Percentiles rank a stretch among this genome's conserved stretches.
Evolutionary conservation across 2,797 vertebrate genomes (phyloP).

Genomic region (Protonibea diacanthus): DNA sequence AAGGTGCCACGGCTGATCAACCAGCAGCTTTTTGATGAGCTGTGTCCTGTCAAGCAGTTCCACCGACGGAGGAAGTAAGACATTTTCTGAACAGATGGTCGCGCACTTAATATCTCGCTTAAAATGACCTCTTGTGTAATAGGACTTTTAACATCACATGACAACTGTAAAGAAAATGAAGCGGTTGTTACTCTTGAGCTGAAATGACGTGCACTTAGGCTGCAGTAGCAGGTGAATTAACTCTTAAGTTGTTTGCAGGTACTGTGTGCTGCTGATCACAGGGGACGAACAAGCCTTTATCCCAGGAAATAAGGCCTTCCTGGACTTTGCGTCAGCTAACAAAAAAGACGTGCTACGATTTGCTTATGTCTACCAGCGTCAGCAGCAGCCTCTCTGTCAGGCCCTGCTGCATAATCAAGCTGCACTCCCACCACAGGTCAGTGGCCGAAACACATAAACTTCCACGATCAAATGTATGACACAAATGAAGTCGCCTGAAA

Average conservation of each 20-base stretch:
- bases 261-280: constrained; percentile 93
- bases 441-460: constrained; percentile 18
- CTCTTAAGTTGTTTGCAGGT: constrained; percentile 78
- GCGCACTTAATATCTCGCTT: not conserved
- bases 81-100: constrained; percentile 5
- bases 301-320: constrained; percentile 89
- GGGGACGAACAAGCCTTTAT: constrained; percentile 85
- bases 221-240: not conserved
- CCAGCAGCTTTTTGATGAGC: constrained; percentile 95
- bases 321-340: constrained; percentile 92
- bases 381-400: constrained; percentile 90
- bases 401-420: constrained; percentile 86
- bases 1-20: constrained; percentile 92
- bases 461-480: not conserved
- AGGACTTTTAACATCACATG: not conserved
- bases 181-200: not conserved
- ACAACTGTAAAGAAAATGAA: not conserved
- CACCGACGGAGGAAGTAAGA: constrained; percentile 89
- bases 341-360: constrained; percentile 92
- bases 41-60: constrained; percentile 95
- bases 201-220: not conserved
- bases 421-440: constrained; percentile 79
- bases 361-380: constrained; percentile 89
- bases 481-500: not conserved
- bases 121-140: not conserved